Percentiles rank a stretch among this genome's conserved stretches.
Conservation (phyloP, 1,140 invertebrate species). For the Lysiphlebus fabarum region DNA sequence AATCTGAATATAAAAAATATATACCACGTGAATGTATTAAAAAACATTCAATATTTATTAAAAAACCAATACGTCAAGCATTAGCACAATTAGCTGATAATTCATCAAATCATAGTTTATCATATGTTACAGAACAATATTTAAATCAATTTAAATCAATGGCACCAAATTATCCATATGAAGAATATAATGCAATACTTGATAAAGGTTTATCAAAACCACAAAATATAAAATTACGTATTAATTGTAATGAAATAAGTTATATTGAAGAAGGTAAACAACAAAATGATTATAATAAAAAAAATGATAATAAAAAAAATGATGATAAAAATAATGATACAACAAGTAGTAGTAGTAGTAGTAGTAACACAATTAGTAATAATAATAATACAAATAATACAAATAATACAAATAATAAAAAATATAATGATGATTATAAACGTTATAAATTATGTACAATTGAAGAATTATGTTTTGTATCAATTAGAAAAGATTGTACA, state of each 20-base stretch:
- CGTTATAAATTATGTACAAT: constrained; percentile 73
- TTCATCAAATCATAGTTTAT: constrained; percentile 58
- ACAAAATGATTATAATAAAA: too few relatives aligned
- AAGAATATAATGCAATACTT: constrained; percentile 69
- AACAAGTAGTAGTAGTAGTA: too few relatives aligned
- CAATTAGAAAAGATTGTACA: constrained; percentile 65
- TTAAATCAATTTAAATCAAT: constrained; percentile 72
- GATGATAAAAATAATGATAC: too few relatives aligned
- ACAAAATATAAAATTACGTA: constrained; percentile 54
- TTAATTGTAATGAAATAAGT: constrained; percentile 64
- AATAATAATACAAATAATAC: constrained; percentile 22
- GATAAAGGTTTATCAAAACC: constrained; percentile 54
- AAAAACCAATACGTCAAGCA: constrained; percentile 68
- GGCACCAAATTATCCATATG: constrained; percentile 76
- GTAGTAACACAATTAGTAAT: too few relatives aligned
- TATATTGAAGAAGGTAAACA: constrained; percentile 59
- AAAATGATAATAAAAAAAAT: constrained; percentile 18
- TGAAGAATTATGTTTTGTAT: constrained; percentile 78
- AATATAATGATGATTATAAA: too few relatives aligned
- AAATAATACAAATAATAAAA: too few relatives aligned
- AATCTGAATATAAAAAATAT: constrained; percentile 75
- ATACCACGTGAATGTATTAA: constrained; percentile 75
- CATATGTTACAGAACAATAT: constrained; percentile 73
- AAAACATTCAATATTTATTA: constrained; percentile 70
- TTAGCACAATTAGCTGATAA: constrained; percentile 55